Conservation (phyloP, 2,888 invertebrate species). For the Cancer borealis region DNA sequence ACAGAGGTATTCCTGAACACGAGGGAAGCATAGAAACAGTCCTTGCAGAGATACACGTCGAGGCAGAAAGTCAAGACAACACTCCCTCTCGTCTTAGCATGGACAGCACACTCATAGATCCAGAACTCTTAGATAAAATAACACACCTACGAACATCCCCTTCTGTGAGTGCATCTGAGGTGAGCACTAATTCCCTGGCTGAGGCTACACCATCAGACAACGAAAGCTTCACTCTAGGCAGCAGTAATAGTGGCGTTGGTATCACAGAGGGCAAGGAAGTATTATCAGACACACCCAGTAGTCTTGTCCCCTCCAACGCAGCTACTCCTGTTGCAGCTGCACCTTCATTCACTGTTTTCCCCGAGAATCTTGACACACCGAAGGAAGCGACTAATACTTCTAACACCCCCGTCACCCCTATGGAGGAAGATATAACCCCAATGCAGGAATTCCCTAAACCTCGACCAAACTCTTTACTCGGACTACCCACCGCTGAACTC, state of each 20-base stretch:
- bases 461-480: constrained; percentile 71
- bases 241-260: constrained; percentile 64
- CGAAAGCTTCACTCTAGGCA: constrained; percentile 78
- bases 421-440: constrained; percentile 67
- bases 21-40: constrained; percentile 67
- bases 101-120: constrained; percentile 76
- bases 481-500: constrained; percentile 70
- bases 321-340: constrained; percentile 51
- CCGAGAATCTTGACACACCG: constrained; percentile 43
- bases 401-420: constrained; percentile 59
- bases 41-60: constrained; percentile 65
- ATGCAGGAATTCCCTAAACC: constrained; percentile 65
- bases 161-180: constrained; percentile 78
- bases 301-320: constrained; percentile 28
- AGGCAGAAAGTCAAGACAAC: constrained; percentile 64
- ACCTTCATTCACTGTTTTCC: constrained; percentile 61
- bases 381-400: constrained; percentile 13
- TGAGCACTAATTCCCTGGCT: constrained; percentile 78
- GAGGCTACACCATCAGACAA: constrained; percentile 79
- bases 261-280: constrained; percentile 51
- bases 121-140: constrained; percentile 76
- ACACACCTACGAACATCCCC: constrained; percentile 74
- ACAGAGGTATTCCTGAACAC: constrained; percentile 30
- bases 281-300: constrained; percentile 61
- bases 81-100: constrained; percentile 70